Percentiles rank a stretch among this genome's conserved stretches.
Conservation (phyloP, 1,140 invertebrate genomes). For the Lordiphosa collinella region DNA sequence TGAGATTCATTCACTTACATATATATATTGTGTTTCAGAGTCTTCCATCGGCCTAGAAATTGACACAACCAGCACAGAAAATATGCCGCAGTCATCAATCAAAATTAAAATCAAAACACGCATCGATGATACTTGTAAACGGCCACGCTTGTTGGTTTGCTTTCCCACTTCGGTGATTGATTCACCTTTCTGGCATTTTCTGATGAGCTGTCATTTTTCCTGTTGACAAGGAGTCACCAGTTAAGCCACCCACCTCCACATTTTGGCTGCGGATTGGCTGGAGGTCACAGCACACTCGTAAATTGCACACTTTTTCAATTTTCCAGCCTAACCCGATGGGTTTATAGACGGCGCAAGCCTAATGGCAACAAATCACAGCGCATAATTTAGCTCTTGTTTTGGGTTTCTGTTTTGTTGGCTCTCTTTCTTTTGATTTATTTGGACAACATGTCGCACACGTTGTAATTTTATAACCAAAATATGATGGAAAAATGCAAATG, state of each 20-base stretch:
- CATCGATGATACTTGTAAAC: conserved; percentile 43
- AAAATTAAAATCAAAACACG: conserved; percentile 62
- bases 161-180: conserved; percentile 15
- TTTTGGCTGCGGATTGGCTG: neutral
- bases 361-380: conserved; percentile 60
- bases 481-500: conserved; percentile 62
- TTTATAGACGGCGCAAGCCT: conserved; percentile 26
- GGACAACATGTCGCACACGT: conserved; percentile 65
- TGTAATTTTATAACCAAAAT: conserved; percentile 56
- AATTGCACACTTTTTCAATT: conserved; percentile 58
- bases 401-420: conserved; percentile 34
- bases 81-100: conserved; percentile 54
- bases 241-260: neutral
- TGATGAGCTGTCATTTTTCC: conserved; percentile 55
- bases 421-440: conserved; percentile 56
- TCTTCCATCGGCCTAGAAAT: neutral
- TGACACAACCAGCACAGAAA: conserved; percentile 1
- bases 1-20: conserved; percentile 5
- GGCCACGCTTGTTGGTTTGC: conserved; percentile 30
- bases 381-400: conserved; percentile 36
- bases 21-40: neutral
- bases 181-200: conserved; percentile 24
- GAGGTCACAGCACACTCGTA: conserved; percentile 1
- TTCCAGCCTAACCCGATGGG: conserved; percentile 49
- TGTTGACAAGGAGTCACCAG: conserved; percentile 18